Evolutionary conservation across 1,140 invertebrate species (phyloP).

Genomic region (Pollicipes pollicipes): DNA sequence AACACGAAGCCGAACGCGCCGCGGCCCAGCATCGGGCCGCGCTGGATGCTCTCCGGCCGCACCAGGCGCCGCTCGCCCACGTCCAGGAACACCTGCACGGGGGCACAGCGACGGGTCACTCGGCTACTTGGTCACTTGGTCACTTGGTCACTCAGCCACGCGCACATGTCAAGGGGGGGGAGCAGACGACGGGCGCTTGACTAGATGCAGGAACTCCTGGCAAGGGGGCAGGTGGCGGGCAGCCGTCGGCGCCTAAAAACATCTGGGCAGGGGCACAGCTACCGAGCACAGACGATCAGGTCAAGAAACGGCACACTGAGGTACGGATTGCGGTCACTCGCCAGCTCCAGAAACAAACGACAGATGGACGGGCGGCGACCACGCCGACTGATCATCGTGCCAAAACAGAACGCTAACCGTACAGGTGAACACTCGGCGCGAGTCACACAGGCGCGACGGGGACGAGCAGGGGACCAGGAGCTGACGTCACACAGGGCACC

Average conservation of each 20-base stretch:
- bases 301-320: no score
- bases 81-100: constrained; percentile 62
- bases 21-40: constrained; percentile 66
- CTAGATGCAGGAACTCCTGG: neutral
- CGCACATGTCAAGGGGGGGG: neutral
- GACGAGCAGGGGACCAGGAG: no score
- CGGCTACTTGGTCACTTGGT: neutral
- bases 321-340: no score
- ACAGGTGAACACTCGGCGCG: no score
- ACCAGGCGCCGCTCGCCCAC: constrained; percentile 60
- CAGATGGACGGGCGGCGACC: no score
- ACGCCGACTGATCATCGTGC: no score
- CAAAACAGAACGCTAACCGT: no score
- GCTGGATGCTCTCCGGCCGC: constrained; percentile 53
- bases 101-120: neutral
- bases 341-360: no score
- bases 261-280: constrained; percentile 9
- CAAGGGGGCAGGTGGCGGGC: neutral
- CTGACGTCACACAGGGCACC: no score
- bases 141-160: constrained; percentile 7
- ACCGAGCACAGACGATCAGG: neutral
- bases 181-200: neutral
- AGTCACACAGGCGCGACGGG: no score
- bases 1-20: constrained; percentile 97
- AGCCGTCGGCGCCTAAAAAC: neutral